Conservation (phyloP, 2,888 invertebrate species). For the Apodemia duryi region DNA sequence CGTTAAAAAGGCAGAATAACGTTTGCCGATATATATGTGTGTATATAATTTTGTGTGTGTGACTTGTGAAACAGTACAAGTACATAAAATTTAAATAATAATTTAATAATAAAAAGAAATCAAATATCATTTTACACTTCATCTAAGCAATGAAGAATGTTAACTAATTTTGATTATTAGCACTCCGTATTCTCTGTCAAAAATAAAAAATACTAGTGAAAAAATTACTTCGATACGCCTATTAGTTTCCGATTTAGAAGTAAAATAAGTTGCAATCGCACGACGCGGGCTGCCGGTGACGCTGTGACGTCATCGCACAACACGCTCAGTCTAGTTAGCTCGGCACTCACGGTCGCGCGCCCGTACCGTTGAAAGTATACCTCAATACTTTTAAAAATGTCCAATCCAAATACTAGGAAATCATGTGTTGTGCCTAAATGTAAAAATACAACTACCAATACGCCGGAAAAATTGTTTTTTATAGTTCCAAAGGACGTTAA, state of each 20-base stretch:
- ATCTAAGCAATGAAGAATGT: not conserved
- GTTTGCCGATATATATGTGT: too few relatives aligned
- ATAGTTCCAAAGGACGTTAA: constrained; percentile 31
- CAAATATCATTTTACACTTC: too few relatives aligned
- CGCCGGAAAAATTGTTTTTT: constrained; percentile 35
- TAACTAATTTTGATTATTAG: constrained; percentile 7
- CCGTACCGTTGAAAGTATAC: not conserved
- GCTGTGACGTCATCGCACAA: not conserved
- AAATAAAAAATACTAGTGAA: constrained; percentile 7
- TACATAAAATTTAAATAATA: too few relatives aligned
- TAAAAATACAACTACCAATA: constrained; percentile 32
- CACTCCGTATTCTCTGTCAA: not conserved
- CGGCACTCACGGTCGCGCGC: not conserved
- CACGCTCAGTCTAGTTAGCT: not conserved
- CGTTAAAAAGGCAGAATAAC: too few relatives aligned
- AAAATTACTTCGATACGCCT: constrained; percentile 1
- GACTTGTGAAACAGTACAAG: too few relatives aligned
- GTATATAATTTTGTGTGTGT: too few relatives aligned
- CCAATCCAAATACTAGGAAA: constrained; percentile 28
- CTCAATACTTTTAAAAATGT: constrained; percentile 18
- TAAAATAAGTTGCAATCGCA: not conserved
- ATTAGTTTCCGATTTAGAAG: constrained; percentile 6
- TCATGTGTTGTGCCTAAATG: constrained; percentile 35
- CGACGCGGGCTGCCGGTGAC: constrained; percentile 2
- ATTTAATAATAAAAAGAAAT: too few relatives aligned